Conservation (phyloP, 2,797 vertebrate species). For the Limosa lapponica region DNA sequence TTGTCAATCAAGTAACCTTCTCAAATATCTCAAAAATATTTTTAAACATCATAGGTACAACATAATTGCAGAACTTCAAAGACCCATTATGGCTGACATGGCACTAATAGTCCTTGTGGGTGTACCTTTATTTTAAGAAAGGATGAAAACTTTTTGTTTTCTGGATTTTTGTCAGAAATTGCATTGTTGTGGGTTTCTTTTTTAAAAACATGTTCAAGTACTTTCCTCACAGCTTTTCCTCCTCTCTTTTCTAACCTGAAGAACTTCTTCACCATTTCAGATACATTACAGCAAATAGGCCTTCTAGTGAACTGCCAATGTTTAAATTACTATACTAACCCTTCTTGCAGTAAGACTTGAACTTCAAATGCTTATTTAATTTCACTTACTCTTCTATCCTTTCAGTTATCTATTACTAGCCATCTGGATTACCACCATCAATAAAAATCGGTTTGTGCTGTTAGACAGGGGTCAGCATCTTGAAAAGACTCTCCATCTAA, state of each 20-base stretch:
- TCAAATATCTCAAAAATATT: not conserved
- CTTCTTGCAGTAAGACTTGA: not conserved
- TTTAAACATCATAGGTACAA: not conserved
- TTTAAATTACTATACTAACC: not conserved
- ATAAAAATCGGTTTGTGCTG: not conserved
- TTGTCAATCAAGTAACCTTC: not conserved
- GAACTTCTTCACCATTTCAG: not conserved
- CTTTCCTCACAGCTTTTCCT: not conserved
- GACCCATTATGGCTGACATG: not conserved
- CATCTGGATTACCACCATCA: not conserved
- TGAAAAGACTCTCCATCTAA: not conserved
- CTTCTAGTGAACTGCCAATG: not conserved
- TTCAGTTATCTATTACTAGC: not conserved
- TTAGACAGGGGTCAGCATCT: conserved; percentile 6
- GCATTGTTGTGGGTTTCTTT: not conserved
- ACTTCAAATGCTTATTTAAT: conserved; percentile 6
- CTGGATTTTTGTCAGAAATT: not conserved
- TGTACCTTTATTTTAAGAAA: not conserved
- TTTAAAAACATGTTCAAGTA: not conserved
- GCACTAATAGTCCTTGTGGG: not conserved
- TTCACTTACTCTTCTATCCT: not conserved
- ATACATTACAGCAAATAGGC: not conserved
- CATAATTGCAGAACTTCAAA: not conserved
- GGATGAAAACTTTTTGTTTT: not conserved
- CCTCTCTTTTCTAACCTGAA: not conserved